A percentile compares a stretch with the other conserved stretches of the same genome.
Conservation (phyloP, 1,140 invertebrate genomes). For the Bombus affinis region DNA sequence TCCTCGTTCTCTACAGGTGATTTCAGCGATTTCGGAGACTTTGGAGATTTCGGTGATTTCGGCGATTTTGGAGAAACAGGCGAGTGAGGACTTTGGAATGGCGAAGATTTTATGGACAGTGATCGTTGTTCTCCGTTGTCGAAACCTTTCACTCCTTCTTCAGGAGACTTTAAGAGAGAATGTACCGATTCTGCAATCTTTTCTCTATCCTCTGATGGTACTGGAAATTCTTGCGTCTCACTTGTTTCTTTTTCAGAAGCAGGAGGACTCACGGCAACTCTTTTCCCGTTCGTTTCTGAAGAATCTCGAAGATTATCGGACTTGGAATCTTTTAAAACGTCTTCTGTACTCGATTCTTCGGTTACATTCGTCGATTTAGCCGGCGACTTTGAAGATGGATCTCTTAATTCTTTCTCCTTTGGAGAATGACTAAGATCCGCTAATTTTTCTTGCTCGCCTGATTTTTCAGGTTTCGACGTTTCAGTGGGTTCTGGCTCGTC, state of each 20-base stretch:
- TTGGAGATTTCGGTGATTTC: constrained; percentile 15
- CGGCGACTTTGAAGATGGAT: background rate
- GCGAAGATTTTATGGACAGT: constrained; percentile 62
- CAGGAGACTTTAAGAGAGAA: background rate
- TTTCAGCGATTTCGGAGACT: constrained; percentile 46
- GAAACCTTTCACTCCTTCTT: constrained; percentile 70
- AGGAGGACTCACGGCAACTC: background rate
- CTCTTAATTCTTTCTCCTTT: background rate
- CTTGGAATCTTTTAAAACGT: background rate
- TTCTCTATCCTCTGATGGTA: background rate
- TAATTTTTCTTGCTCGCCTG: background rate
- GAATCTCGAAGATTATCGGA: constrained; percentile 2
- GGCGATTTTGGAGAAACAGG: constrained; percentile 60
- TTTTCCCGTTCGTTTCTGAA: background rate
- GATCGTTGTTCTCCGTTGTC: constrained; percentile 74
- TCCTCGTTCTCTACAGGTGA: constrained; percentile 7
- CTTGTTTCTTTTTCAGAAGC: background rate
- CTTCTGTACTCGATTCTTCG: background rate
- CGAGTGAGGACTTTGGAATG: constrained; percentile 45
- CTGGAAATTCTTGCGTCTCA: background rate
- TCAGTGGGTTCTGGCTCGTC: background rate
- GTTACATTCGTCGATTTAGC: background rate
- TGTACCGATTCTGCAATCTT: constrained; percentile 36
- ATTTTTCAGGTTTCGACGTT: background rate
- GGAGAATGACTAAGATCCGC: background rate